Evolutionary conservation across 2,888 invertebrate genomes (phyloP), one percentile per base, ranked within the genome.

Genomic region (Microdon myrmicae): DNA sequence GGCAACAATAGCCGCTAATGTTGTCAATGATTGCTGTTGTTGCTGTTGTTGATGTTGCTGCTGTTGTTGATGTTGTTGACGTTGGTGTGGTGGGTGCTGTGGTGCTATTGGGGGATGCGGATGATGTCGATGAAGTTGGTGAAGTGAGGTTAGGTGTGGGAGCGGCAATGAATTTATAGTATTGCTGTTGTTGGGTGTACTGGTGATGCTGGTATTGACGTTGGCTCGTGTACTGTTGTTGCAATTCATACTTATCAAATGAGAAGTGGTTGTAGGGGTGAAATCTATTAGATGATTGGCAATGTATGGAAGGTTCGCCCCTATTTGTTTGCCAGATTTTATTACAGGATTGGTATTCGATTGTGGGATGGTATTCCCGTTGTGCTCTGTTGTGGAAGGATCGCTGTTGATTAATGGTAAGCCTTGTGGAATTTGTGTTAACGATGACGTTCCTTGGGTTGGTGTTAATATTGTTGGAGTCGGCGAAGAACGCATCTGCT

Each of bases 341-440:
- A 32, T 7, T 17, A 34, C 43, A 7, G 22, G 53, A 8, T 19
- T 48, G 41, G 20, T 28, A 35, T 16, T 8, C 3, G 32, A 19
- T 6, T 10, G 35, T 68, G 69, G 68, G 64, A 70, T 58, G 71
- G 75, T 60, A 79, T 78, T 68, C 83, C 83, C 70, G 85, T 82
- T 71, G 67, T 53, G 54, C 48, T 60, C 44, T 53, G 43, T 37
- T 35, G 67, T 7, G 55, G 61, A 48, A 48, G 51, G 47, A 60
- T 34, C 43, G 53, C 72, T 78, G 81, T 61, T 78, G 78, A 58
- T 76, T 71, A 41, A 28, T 41, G 12, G 39, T 29, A 22, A 17
- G 32, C n/a, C 16, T 29, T 17, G 49, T 35, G 17, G 29, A 12
- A 45, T 28, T 16, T 22, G 22, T 45, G 32, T 14, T 16, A 10